Evolutionary conservation across 2,797 vertebrate species (phyloP).

Genomic region (Rhincodon typus): DNA sequence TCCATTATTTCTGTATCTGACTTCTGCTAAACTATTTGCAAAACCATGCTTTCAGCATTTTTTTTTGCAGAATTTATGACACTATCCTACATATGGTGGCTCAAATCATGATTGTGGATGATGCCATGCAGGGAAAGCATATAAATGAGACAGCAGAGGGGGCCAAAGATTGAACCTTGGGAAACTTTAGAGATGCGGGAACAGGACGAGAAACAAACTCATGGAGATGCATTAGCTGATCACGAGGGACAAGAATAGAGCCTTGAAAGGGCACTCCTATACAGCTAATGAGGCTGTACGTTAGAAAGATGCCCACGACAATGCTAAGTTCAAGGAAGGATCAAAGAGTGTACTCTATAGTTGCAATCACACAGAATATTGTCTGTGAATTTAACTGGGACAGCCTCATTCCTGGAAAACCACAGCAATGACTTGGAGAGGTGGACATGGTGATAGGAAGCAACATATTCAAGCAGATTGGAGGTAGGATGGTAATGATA

Average conservation of each 20-base stretch:
- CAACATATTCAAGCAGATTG: background rate
- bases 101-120: background rate
- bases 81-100: background rate
- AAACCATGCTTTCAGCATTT: background rate
- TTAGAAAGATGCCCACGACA: background rate
- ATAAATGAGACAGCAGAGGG: background rate
- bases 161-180: background rate
- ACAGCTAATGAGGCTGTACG: background rate
- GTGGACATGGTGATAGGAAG: background rate
- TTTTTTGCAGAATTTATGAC: background rate
- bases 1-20: background rate
- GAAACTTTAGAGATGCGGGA: background rate
- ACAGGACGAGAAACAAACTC: background rate
- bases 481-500: background rate
- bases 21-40: background rate
- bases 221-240: background rate
- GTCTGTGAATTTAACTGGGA: background rate
- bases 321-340: background rate
- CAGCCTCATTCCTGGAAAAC: background rate
- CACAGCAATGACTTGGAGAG: background rate
- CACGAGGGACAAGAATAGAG: background rate
- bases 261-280: background rate
- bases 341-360: background rate
- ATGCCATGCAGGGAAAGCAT: background rate
- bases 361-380: background rate